phyloP scores from a whole-genome alignment of 2,113 vertebrate genomes.

The Mixornis gularis region DNA sequence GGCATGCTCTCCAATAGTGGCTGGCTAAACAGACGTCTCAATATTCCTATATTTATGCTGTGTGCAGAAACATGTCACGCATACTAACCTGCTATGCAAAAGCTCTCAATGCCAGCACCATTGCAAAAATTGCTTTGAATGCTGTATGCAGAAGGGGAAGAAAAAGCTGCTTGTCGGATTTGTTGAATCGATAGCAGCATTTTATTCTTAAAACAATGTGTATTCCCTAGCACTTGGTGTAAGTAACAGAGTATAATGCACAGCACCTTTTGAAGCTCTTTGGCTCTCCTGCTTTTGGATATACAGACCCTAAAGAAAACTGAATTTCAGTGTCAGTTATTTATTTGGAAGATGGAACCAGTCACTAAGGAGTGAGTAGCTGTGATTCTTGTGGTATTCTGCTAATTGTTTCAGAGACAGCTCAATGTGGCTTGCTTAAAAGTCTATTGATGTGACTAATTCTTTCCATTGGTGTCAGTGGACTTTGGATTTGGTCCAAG shows the following conservation, averaged over 20 bases:
- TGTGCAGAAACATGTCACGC: slow-evolving; percentile 29
- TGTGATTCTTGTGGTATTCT: background rate
- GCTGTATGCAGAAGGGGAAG: background rate
- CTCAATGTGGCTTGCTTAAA: background rate
- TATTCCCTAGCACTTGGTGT: slow-evolving; percentile 4
- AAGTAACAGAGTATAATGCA: background rate
- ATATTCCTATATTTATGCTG: slow-evolving; percentile 1
- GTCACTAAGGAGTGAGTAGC: slow-evolving; percentile 16
- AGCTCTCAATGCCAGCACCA: background rate
- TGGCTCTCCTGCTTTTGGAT: background rate
- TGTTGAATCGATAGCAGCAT: background rate
- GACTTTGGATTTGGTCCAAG: background rate
- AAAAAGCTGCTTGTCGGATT: background rate
- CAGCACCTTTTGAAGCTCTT: slow-evolving; percentile 17
- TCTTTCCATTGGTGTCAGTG: background rate
- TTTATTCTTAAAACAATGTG: background rate
- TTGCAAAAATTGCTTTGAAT: slow-evolving; percentile 45
- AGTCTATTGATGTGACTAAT: background rate
- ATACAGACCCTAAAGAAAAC: background rate
- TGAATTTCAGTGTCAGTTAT: slow-evolving; percentile 4
- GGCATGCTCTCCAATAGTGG: slow-evolving; percentile 44
- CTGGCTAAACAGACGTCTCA: background rate
- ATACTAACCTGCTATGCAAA: slow-evolving; percentile 53
- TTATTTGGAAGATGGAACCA: slow-evolving; percentile 21
- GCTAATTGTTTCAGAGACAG: slow-evolving; percentile 1